Evolutionary conservation across 1,140 invertebrate genomes (phyloP).

Genomic region (Drosophila punjabiensis): DNA sequence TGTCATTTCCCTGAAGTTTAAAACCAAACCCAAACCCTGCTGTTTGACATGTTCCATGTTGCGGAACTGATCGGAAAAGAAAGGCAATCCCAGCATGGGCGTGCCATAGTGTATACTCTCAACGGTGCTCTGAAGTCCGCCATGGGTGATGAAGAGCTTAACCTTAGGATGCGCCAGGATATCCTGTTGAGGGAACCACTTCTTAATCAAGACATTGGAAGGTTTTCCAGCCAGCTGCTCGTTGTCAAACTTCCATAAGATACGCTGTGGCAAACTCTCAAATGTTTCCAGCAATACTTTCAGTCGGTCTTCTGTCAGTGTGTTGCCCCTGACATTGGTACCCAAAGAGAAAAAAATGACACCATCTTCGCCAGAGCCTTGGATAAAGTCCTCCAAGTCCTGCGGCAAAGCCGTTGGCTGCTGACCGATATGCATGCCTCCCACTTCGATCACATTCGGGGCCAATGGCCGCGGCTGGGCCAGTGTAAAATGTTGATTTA

Average conservation of each 20-base stretch:
- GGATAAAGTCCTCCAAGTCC: slow-evolving; percentile 86
- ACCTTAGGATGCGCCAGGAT: slow-evolving; percentile 85
- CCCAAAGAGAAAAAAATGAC: slow-evolving; percentile 88
- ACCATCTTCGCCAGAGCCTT: slow-evolving; percentile 86
- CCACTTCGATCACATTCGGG: slow-evolving; percentile 84
- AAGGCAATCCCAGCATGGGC: slow-evolving; percentile 58
- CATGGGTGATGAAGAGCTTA: slow-evolving; percentile 87
- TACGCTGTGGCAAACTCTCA: slow-evolving; percentile 69
- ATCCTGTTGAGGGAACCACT: slow-evolving; percentile 86
- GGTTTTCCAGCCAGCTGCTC: slow-evolving; percentile 67
- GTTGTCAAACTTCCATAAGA: slow-evolving; percentile 86
- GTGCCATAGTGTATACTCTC: slow-evolving; percentile 85
- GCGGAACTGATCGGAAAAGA: slow-evolving; percentile 60
- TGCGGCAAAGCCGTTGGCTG: slow-evolving; percentile 56
- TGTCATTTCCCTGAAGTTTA: slow-evolving; percentile 23
- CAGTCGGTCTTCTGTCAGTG: slow-evolving; percentile 85
- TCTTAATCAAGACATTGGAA: slow-evolving; percentile 88
- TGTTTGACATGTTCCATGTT: slow-evolving; percentile 45
- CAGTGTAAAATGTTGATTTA: slow-evolving; percentile 76
- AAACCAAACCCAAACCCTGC: slow-evolving; percentile 86
- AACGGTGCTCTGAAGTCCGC: slow-evolving; percentile 86
- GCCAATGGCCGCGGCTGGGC: slow-evolving; percentile 61
- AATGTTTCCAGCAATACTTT: slow-evolving; percentile 50
- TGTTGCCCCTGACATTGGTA: slow-evolving; percentile 85
- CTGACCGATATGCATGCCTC: slow-evolving; percentile 87